phyloP scores from a whole-genome alignment of 2,888 invertebrate species.

The Scelioninae gen. 1 region DNA sequence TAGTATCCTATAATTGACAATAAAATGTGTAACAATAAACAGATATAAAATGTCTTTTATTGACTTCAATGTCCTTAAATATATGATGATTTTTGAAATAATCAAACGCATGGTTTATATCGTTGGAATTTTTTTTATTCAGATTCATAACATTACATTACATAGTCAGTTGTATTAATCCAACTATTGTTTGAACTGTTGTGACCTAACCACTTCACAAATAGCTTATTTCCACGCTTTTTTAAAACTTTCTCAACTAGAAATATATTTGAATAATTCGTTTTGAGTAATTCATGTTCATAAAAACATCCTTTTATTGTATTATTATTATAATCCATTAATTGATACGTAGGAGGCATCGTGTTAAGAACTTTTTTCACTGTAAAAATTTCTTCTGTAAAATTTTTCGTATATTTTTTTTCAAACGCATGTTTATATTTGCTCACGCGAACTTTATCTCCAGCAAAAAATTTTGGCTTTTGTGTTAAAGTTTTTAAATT shows the following conservation, averaged over 20 bases:
- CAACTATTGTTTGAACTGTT: neutral
- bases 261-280: conserved; percentile 1
- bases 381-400: neutral
- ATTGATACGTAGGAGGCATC: neutral
- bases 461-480: neutral
- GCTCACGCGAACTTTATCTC: conserved; percentile 4
- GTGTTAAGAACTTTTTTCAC: neutral
- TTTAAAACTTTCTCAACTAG: conserved; percentile 18
- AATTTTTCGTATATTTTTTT: conserved; percentile 2
- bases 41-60: too few species aligned
- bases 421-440: neutral
- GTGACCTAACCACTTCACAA: neutral
- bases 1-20: neutral
- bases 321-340: neutral
- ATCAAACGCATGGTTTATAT: neutral
- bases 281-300: conserved; percentile 19
- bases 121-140: neutral
- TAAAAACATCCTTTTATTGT: conserved; percentile 1
- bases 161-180: neutral
- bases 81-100: neutral
- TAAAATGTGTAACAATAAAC: too few species aligned
- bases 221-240: conserved; percentile 12
- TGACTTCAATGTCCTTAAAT: too few species aligned
- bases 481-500: neutral
- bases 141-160: neutral